Conservation (phyloP, 2,888 invertebrate species). For the Caenorhabditis sp. region DNA sequence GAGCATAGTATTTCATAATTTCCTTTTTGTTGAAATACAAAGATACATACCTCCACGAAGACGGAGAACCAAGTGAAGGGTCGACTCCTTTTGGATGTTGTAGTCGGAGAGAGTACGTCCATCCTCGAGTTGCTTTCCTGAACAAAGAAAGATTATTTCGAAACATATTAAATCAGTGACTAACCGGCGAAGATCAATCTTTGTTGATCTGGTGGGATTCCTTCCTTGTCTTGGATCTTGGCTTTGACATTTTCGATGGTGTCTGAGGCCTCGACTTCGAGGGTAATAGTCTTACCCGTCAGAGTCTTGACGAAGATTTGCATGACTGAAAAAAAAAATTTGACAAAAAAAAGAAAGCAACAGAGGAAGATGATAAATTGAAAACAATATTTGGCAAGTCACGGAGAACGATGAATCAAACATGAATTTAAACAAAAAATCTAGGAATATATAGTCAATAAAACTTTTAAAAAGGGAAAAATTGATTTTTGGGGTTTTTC, state of each 20-base stretch:
- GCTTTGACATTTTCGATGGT: slow-evolving; percentile 62
- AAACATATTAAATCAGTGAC: slow-evolving; percentile 6
- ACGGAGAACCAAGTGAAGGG: slow-evolving; percentile 67
- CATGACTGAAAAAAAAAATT: slow-evolving; percentile 75
- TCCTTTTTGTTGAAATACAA: slow-evolving; percentile 5
- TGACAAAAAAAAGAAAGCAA: slow-evolving; percentile 5
- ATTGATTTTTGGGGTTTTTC: no score
- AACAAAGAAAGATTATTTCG: neutral
- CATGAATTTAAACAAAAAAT: no score
- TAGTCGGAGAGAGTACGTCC: slow-evolving; percentile 64
- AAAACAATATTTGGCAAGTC: neutral
- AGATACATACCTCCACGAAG: slow-evolving; percentile 62
- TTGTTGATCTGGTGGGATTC: slow-evolving; percentile 62
- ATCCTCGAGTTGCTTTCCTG: slow-evolving; percentile 73
- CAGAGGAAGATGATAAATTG: neutral
- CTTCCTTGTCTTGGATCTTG: slow-evolving; percentile 62
- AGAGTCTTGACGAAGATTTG: slow-evolving; percentile 91
- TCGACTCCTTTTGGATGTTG: slow-evolving; percentile 64
- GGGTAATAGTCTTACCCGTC: slow-evolving; percentile 85
- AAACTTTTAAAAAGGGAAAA: no score
- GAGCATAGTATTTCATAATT: neutral
- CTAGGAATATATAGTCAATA: no score
- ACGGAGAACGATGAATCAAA: neutral
- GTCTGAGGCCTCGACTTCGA: slow-evolving; percentile 61
- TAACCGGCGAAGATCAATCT: slow-evolving; percentile 60